Conservation (phyloP, 2,888 invertebrate genomes). For the Phortica okadai region DNA sequence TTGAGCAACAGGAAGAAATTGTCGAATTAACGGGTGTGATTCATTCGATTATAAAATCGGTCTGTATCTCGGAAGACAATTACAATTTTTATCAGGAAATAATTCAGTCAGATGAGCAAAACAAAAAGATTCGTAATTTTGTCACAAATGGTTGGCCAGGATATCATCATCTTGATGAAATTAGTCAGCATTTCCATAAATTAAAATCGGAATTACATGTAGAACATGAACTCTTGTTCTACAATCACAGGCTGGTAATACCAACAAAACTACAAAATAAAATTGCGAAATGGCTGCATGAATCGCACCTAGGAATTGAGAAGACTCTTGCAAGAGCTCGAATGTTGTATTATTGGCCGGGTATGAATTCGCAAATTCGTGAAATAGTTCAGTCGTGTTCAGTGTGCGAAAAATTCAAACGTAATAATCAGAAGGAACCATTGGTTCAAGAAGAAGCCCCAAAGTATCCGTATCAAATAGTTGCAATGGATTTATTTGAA, state of each 20-base stretch:
- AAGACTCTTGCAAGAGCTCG: slow-evolving; percentile 61
- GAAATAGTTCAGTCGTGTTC: slow-evolving; percentile 41
- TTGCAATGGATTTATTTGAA: slow-evolving; percentile 50
- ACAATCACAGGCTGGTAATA: slow-evolving; percentile 45
- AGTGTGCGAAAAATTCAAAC: slow-evolving; percentile 43
- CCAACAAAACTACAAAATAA: slow-evolving; percentile 46
- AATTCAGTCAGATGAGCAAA: slow-evolving; percentile 33
- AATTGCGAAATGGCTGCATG: slow-evolving; percentile 59
- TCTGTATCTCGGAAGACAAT: slow-evolving; percentile 42
- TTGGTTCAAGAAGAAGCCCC: slow-evolving; percentile 45
- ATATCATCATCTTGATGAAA: slow-evolving; percentile 36
- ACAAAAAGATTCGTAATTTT: slow-evolving; percentile 31
- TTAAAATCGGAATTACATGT: slow-evolving; percentile 32
- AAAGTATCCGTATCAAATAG: slow-evolving; percentile 48
- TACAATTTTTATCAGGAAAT: slow-evolving; percentile 34
- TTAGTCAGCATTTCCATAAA: slow-evolving; percentile 34
- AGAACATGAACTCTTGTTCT: slow-evolving; percentile 41
- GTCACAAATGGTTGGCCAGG: slow-evolving; percentile 48
- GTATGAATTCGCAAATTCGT: slow-evolving; percentile 60
- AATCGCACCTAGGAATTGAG: slow-evolving; percentile 62
- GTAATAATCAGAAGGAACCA: slow-evolving; percentile 48
- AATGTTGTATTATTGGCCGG: slow-evolving; percentile 65
- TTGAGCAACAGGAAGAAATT: slow-evolving; percentile 36
- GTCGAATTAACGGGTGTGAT: slow-evolving; percentile 39
- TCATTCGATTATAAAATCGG: slow-evolving; percentile 40